Percentiles rank a stretch among this genome's conserved stretches.
phyloP scores from a whole-genome alignment of 2,888 invertebrate genomes.

The Esperia sulphurella region DNA sequence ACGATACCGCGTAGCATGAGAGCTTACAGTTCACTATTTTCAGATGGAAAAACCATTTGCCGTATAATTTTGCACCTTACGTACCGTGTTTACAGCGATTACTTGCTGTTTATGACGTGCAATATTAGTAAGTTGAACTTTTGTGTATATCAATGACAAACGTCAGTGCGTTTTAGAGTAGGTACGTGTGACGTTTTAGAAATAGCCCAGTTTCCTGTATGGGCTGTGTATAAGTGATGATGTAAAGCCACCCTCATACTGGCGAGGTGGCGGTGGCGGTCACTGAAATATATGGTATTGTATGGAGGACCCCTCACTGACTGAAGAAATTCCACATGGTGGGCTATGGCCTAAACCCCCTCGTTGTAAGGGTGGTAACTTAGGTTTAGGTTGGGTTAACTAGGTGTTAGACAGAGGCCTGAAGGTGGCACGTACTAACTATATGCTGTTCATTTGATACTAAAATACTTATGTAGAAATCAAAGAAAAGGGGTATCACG shows the following conservation, averaged over 20 bases:
- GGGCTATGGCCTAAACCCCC: no score
- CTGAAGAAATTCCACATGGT: no score
- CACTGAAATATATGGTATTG: no score
- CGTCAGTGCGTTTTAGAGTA: constrained; percentile 18
- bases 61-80: constrained; percentile 10
- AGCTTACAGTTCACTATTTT: constrained; percentile 12
- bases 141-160: constrained; percentile 24
- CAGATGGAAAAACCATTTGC: constrained; percentile 9
- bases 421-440: no score
- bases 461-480: no score
- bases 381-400: no score
- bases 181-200: constrained; percentile 19
- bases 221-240: background rate
- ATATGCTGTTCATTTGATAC: no score
- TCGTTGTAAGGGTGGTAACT: background rate
- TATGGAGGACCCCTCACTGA: no score
- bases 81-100: constrained; percentile 3
- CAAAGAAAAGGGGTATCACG: no score
- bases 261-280: no score
- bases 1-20: constrained; percentile 19
- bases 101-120: background rate
- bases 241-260: no score
- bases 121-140: constrained; percentile 5
- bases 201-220: constrained; percentile 25
- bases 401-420: no score